Evolutionary conservation across 1,140 invertebrate genomes (phyloP).

Genomic region (Micrasema minimum): DNA sequence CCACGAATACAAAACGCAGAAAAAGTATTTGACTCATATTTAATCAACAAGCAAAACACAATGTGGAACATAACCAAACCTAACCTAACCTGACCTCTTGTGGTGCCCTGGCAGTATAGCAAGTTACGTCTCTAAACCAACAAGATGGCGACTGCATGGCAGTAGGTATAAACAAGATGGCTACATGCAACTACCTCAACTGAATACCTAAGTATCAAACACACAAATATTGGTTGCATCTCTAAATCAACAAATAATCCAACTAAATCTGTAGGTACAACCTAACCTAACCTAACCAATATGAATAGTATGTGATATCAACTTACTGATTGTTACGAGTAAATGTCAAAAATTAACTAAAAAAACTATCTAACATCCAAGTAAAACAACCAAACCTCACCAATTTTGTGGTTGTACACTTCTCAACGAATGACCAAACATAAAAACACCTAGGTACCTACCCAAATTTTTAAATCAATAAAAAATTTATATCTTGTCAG

Average conservation of each 20-base stretch:
- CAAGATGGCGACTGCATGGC: constrained; percentile 62
- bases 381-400: too few species aligned
- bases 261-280: not conserved
- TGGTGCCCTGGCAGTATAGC: constrained; percentile 50
- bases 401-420: too few species aligned
- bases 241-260: not conserved
- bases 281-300: too few species aligned
- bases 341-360: too few species aligned
- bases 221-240: not conserved
- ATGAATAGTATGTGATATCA: too few species aligned
- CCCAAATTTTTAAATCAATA: too few species aligned
- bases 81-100: constrained; percentile 58
- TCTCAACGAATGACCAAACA: too few species aligned
- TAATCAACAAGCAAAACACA: not conserved
- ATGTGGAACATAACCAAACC: too few species aligned
- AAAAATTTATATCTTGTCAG: too few species aligned
- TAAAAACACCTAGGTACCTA: too few species aligned
- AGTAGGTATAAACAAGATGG: constrained; percentile 50
- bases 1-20: not conserved
- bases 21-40: not conserved
- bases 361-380: too few species aligned
- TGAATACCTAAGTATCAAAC: constrained; percentile 24
- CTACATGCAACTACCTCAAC: constrained; percentile 52
- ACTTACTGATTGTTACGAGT: too few species aligned
- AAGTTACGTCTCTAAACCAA: not conserved